Percentiles rank a stretch among this genome's conserved stretches.
phyloP scores from a whole-genome alignment of 2,888 invertebrate genomes.

The Spialia ferax region DNA sequence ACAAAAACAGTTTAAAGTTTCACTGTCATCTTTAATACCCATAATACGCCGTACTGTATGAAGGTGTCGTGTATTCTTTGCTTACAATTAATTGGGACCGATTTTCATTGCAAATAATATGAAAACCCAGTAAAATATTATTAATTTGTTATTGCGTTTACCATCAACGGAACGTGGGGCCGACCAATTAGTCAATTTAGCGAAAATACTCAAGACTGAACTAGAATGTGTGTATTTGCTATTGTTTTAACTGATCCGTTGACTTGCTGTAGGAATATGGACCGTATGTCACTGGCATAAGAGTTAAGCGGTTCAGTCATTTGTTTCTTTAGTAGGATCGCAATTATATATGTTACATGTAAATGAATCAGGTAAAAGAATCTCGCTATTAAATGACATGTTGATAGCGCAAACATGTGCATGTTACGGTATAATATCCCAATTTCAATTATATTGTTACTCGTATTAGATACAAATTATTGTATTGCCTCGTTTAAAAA shows the following conservation, averaged over 20 bases:
- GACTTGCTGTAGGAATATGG: conserved; percentile 13
- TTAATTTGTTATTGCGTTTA: conserved; percentile 30
- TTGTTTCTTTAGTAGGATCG: conserved; percentile 4
- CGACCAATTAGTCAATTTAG: conserved; percentile 80
- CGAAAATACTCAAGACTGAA: conserved; percentile 79
- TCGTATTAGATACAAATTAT: neutral
- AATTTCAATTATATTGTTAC: conserved; percentile 5
- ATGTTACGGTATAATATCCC: neutral
- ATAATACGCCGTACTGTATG: no score
- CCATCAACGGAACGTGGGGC: conserved; percentile 51
- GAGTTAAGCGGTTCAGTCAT: conserved; percentile 2
- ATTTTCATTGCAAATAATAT: conserved; percentile 1
- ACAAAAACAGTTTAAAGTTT: no score
- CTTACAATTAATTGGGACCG: conserved; percentile 13
- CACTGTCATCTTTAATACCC: no score
- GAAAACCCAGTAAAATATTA: conserved; percentile 13
- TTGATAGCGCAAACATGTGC: neutral
- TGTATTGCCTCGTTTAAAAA: neutral
- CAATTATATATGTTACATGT: neutral
- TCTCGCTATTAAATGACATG: no score
- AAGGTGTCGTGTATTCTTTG: no score
- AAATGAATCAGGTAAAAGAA: neutral
- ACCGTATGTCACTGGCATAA: conserved; percentile 1
- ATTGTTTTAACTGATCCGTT: conserved; percentile 41
- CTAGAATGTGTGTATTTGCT: conserved; percentile 58